phyloP scores from a whole-genome alignment of 2,113 vertebrate genomes.

The Oncorhynchus mykiss region DNA sequence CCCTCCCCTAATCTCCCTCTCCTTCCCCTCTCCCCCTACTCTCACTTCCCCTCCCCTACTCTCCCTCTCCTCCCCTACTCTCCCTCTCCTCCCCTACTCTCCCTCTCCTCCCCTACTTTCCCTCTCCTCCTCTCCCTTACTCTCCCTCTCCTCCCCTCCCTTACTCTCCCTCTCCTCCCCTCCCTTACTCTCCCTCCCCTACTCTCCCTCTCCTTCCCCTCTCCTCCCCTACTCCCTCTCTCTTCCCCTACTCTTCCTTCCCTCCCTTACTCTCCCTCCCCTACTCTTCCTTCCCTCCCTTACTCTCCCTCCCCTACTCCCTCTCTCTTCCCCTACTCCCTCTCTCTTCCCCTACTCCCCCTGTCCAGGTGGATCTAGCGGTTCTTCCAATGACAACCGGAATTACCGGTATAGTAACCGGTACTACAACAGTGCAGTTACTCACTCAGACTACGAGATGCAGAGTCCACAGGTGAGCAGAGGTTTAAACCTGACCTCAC shows the following conservation, averaged over 20 bases:
- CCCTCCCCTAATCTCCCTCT: neutral
- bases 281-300: neutral
- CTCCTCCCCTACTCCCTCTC: too few species aligned
- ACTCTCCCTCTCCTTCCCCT: too few species aligned
- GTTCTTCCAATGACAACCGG: conserved; percentile 93
- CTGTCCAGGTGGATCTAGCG: conserved; percentile 86
- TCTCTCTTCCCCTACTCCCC: neutral
- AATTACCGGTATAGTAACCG: conserved; percentile 92
- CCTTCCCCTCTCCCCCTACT: too few species aligned
- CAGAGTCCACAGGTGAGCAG: conserved; percentile 83
- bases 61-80: neutral
- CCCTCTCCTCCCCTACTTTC: too few species aligned
- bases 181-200: neutral
- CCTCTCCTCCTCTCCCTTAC: too few species aligned
- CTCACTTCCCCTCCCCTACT: neutral
- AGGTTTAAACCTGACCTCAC: too few species aligned
- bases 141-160: too few species aligned
- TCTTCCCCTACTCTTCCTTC: neutral
- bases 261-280: too few species aligned
- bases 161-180: fast-evolving
- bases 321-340: too few species aligned
- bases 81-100: fast-evolving
- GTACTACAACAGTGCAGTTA: conserved; percentile 87
- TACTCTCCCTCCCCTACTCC: too few species aligned
- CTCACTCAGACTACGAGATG: conserved; percentile 92